Conservation (phyloP, 1,140 invertebrate genomes). For the Lepidurus couesii region DNA sequence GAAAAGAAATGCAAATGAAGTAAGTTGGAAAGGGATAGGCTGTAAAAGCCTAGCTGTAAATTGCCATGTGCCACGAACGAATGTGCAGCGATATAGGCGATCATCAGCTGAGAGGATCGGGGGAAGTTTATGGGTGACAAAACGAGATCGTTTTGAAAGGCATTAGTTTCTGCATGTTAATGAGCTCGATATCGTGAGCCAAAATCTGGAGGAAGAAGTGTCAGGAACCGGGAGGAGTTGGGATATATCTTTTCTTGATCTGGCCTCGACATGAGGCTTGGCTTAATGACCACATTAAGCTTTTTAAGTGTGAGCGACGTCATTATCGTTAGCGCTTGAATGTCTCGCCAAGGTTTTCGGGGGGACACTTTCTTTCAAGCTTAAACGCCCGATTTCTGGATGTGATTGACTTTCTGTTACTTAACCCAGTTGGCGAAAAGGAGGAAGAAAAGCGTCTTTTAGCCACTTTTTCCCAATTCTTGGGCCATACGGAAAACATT, state of each 20-base stretch:
- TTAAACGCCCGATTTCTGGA: background rate
- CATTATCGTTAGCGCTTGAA: conserved; percentile 12
- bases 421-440: background rate
- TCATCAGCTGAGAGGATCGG: background rate
- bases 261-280: conserved; percentile 16
- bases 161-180: conserved; percentile 20
- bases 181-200: conserved; percentile 3
- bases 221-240: background rate
- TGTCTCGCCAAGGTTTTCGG: background rate
- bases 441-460: background rate
- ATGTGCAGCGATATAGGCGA: background rate
- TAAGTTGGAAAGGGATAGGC: conserved; percentile 13
- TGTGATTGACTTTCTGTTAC: background rate
- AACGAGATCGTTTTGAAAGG: background rate
- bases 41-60: conserved; percentile 1
- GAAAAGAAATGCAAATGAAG: conserved; percentile 19
- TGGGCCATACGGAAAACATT: background rate
- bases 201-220: conserved; percentile 6
- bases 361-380: background rate
- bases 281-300: conserved; percentile 19
- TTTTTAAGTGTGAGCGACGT: conserved; percentile 11
- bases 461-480: background rate
- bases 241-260: conserved; percentile 19
- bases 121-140: background rate
- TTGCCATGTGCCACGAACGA: background rate